Conservation (phyloP, 2,888 invertebrate species). For the Chesias legatella region DNA sequence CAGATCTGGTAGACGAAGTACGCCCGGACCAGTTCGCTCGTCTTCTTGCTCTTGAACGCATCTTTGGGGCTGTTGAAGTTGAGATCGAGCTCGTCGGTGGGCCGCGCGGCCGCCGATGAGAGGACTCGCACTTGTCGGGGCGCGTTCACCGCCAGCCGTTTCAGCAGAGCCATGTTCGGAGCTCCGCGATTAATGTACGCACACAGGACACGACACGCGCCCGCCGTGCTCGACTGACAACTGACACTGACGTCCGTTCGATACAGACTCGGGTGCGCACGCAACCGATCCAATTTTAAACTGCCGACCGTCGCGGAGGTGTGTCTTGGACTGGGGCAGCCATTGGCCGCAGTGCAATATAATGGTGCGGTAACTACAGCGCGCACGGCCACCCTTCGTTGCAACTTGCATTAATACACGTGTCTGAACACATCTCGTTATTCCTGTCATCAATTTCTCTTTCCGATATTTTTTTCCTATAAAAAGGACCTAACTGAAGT, state of each 20-base stretch:
- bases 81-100: conserved; percentile 87
- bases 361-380: conserved; percentile 26
- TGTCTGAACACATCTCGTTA: conserved; percentile 7
- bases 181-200: conserved; percentile 50
- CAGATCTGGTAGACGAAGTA: conserved; percentile 96
- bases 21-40: conserved; percentile 93
- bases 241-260: conserved; percentile 65
- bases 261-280: conserved; percentile 67
- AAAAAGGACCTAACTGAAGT: conserved; percentile 1
- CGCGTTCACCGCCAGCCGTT: conserved; percentile 61
- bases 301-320: conserved; percentile 57
- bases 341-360: conserved; percentile 48
- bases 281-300: conserved; percentile 73
- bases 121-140: conserved; percentile 58
- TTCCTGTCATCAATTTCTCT: neutral
- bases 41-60: conserved; percentile 97
- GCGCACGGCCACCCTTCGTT: conserved; percentile 25
- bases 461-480: neutral
- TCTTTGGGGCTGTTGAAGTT: conserved; percentile 93
- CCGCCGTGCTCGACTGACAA: conserved; percentile 52
- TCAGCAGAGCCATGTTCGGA: conserved; percentile 69
- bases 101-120: conserved; percentile 43
- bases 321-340: conserved; percentile 53
- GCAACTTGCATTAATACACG: conserved; percentile 20
- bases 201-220: conserved; percentile 49